Base-by-base conservation (phyloP, 1,140 invertebrate species). In the Agraylea sexmaculata region DNA sequence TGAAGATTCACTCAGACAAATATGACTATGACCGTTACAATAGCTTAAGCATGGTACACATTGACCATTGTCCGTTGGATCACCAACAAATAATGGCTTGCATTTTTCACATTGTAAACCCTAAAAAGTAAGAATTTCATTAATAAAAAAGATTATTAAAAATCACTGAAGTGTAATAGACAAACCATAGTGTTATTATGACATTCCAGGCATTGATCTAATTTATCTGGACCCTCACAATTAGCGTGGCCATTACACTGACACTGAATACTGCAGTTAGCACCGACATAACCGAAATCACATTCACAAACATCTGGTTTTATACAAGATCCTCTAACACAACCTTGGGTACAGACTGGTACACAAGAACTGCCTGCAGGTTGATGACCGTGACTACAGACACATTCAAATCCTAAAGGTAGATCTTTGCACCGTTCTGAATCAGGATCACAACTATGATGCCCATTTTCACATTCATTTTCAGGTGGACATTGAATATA, bases 161-260 rank as follows among this genome's bases (percentile, higher is more conserved):
- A n/a, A n/a, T n/a, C n/a, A n/a, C n/a, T 10, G 16, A 30, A 17
- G 30, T 15, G 22, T 19, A 28, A 40, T 27, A 34, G 19, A 53
- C 53, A 53, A 56, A 79, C 77, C 78, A 83, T 83, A 1, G 92
- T 97, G 56, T 95, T 90, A 55, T 96, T 94, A 43, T 83, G 76
- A 58, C 92, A 97, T 54, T 83, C 62, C 7, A 83, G 57, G 59
- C 92, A 97, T 22, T 71, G 68, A 53, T 87, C 78, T 30, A 90
- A 69, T 49, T 81, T 77, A 53, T 88, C 80, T 3, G 83, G 83
- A 10, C 87, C 87, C 46, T 74, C 78, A 60, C 92, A 97, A 53
- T 92, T 76, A 38, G 88, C 83, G 64, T 97, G 90, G 0, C 88
- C 89, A 60, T 96, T 92, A 58, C 92, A 97, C 54, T 89, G 75